phyloP scores from a whole-genome alignment of 1,140 invertebrate species.

The Phymorhynchus buccinoides region DNA sequence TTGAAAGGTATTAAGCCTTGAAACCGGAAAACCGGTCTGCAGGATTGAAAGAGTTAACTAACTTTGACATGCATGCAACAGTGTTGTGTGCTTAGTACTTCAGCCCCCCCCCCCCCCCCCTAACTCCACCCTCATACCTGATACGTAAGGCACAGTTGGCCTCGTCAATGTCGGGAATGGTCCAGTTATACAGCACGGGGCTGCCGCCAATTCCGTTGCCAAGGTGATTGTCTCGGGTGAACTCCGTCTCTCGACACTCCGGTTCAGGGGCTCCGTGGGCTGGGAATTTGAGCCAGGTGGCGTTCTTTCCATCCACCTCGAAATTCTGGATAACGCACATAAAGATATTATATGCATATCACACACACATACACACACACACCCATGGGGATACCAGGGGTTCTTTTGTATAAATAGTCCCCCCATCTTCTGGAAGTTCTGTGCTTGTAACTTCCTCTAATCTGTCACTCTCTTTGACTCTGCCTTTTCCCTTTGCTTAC shows the following conservation, averaged over 20 bases:
- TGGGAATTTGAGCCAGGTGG: conserved; percentile 64
- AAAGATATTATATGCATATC: too few species aligned
- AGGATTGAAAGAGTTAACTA: too few species aligned
- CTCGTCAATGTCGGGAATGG: conserved; percentile 64
- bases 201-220: conserved; percentile 70
- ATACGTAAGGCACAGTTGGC: conserved; percentile 71
- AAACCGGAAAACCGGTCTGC: too few species aligned
- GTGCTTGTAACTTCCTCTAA: too few species aligned
- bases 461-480: too few species aligned
- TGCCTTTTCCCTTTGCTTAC: too few species aligned
- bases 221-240: conserved; percentile 72
- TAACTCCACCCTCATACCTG: conserved; percentile 61
- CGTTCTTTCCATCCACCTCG: conserved; percentile 53
- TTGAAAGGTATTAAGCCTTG: too few species aligned
- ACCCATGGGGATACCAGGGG: neutral
- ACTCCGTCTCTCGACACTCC: conserved; percentile 69
- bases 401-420: too few species aligned
- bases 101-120: too few species aligned
- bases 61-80: too few species aligned
- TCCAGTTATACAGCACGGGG: conserved; percentile 71
- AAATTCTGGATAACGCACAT: neutral
- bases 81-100: too few species aligned
- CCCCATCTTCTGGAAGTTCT: too few species aligned
- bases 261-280: conserved; percentile 67
- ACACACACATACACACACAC: conserved; percentile 8